A percentile compares a stretch with the other conserved stretches of the same genome.
Conservation (phyloP, 1,140 invertebrate species). For the Pseudomyrmex pallidus region DNA sequence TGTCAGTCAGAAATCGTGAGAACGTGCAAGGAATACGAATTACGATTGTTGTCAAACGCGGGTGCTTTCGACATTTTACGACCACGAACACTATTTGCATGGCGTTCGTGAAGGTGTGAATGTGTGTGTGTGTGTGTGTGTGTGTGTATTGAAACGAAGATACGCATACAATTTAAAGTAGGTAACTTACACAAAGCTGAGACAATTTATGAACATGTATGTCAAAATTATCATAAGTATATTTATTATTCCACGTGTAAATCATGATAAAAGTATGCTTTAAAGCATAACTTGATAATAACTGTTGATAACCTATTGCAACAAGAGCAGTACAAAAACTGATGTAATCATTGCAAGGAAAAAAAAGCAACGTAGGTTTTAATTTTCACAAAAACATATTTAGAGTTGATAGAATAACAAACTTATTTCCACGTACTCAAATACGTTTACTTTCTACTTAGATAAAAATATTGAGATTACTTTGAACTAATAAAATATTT, state of each 20-base stretch:
- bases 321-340: too few relatives aligned
- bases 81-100: slow-evolving; percentile 3
- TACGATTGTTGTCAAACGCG: slow-evolving; percentile 52
- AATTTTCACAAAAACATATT: background rate
- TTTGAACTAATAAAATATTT: slow-evolving; percentile 3
- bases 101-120: slow-evolving; percentile 11
- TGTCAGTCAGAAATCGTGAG: slow-evolving; percentile 70
- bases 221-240: slow-evolving; percentile 20
- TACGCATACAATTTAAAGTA: too few relatives aligned
- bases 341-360: background rate
- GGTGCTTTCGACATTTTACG: background rate
- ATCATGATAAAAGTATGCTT: background rate
- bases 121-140: background rate
- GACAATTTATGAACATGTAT: slow-evolving; percentile 11
- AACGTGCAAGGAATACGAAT: slow-evolving; percentile 74
- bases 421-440: background rate
- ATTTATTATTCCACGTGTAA: background rate
- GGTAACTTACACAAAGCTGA: too few relatives aligned
- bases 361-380: too few relatives aligned
- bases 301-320: too few relatives aligned
- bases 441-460: too few relatives aligned
- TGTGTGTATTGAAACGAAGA: too few relatives aligned
- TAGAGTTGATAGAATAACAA: background rate
- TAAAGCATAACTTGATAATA: background rate
- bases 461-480: background rate